These are phyloP conservation scores for Hydrolagus affinis DNA, from an alignment of 2,113 vertebrate genomes.

Conservation along the genomic window DNA sequence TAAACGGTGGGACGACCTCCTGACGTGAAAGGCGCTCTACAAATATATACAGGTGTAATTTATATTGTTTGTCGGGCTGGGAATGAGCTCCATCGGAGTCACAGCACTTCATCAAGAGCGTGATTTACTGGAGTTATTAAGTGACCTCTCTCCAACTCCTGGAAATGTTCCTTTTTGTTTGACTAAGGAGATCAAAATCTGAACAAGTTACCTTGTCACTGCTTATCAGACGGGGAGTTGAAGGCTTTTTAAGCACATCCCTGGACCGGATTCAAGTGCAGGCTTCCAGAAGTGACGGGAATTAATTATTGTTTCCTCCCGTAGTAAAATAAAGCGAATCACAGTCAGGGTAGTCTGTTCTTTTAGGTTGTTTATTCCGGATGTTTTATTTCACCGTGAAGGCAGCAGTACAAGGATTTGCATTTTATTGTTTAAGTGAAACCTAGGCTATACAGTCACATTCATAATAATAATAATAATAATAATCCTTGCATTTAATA, in stretches of 20 bases:
- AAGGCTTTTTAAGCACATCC: background rate
- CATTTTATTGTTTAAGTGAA: background rate
- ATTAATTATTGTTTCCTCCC: background rate
- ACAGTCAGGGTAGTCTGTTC: background rate
- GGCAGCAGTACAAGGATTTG: background rate
- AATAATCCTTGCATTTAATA: too few species aligned
- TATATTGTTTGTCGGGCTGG: too few species aligned
- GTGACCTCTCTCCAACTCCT: too few species aligned
- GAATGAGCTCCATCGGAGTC: too few species aligned
- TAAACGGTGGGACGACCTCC: too few species aligned
- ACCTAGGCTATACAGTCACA: background rate
- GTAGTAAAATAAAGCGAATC: slow-evolving; percentile 1
- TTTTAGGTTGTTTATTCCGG: slow-evolving; percentile 2
- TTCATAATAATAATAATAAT: too few species aligned
- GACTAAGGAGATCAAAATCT: background rate
- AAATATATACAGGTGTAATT: too few species aligned
- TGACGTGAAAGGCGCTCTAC: too few species aligned
- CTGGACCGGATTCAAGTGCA: background rate
- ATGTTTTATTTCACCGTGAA: slow-evolving; percentile 8
- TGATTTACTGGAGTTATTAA: too few species aligned
- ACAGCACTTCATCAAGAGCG: too few species aligned
- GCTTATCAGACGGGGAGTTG: background rate
- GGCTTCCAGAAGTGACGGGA: background rate
- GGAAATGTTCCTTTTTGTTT: too few species aligned
- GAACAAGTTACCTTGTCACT: background rate